Base-by-base conservation (phyloP, 2,113 vertebrate species). In the Anarrhichthys ocellatus region DNA sequence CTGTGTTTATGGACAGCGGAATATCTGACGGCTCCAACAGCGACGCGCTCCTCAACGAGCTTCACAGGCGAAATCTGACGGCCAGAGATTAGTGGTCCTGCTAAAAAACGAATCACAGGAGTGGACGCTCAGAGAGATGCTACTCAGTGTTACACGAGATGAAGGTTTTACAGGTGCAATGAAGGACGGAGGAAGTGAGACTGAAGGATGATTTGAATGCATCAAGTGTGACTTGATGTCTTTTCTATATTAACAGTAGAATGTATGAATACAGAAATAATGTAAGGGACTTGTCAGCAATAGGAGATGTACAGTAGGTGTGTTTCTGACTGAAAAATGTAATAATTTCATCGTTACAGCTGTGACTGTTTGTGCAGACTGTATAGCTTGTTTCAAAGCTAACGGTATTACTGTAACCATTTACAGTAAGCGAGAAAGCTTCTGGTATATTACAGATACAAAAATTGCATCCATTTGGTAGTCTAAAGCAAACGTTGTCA, bases 11-110 rank as follows among this genome's bases (percentile, higher is more conserved):
- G 0, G 92, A 94, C 88, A 92, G 91, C 5, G 89, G 92, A 0
- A 84, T 93, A 62, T 92, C 78, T 0, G 86, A 93, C 15, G 50
- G 61, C 70, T 90, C 85, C 56, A 87, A 82, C 88, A 90, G 86
- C 11, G 92, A 95, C 20, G 92, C 94, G 0, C 68, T 92, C 36
- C 83, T 93, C 70, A 92, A 92, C 8, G 92, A 93, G 69, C 65
- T 88, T 27, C 86, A 92, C 85, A 79, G 82, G 42, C 76, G 38
- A 2, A 79, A 56, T 24, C 11, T 32, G 69, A 32, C 29, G 29
- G n/a, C 17, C 36, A 24, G 70, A 64, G 17, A 63, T 34, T 4
- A 27, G 20, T 13, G 18, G 42, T 78, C 44, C 63, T 66, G 64
- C 44, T 52, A 29, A 27, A 40, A 22, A 20, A 17, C n/a, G 14